Conservation (phyloP, 2,797 vertebrate species). For the Morus bassanus region DNA sequence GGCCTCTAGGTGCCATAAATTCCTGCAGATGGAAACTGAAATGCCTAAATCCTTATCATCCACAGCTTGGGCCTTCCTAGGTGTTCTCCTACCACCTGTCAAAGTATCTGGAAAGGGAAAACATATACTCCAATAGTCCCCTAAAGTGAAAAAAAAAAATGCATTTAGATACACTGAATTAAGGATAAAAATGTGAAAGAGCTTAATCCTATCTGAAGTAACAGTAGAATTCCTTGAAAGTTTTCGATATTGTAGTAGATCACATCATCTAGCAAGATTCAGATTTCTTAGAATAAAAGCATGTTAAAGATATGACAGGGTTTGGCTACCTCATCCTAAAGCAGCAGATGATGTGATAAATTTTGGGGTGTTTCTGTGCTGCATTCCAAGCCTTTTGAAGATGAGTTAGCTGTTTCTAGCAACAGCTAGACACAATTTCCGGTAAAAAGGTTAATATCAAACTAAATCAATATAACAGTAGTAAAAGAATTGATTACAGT, state of each 20-base stretch:
- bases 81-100: neutral
- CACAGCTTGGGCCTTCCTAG: neutral
- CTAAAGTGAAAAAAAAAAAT: neutral
- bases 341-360: neutral
- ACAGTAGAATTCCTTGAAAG: neutral
- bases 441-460: neutral
- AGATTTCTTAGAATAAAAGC: neutral
- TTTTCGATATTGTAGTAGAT: neutral
- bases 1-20: neutral
- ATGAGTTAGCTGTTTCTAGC: neutral
- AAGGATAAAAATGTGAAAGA: neutral
- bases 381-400: neutral
- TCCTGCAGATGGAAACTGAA: neutral
- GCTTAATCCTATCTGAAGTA: neutral
- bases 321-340: neutral
- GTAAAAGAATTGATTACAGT: neutral
- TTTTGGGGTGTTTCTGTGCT: accelerated
- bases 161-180: neutral
- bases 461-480: neutral
- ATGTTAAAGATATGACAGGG: neutral
- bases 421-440: neutral
- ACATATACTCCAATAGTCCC: accelerated
- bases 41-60: neutral
- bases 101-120: neutral
- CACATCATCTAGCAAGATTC: neutral